A percentile compares a stretch with the other conserved stretches of the same genome.
phyloP scores from a whole-genome alignment of 1,140 invertebrate species.

The Calycopis cecrops region DNA sequence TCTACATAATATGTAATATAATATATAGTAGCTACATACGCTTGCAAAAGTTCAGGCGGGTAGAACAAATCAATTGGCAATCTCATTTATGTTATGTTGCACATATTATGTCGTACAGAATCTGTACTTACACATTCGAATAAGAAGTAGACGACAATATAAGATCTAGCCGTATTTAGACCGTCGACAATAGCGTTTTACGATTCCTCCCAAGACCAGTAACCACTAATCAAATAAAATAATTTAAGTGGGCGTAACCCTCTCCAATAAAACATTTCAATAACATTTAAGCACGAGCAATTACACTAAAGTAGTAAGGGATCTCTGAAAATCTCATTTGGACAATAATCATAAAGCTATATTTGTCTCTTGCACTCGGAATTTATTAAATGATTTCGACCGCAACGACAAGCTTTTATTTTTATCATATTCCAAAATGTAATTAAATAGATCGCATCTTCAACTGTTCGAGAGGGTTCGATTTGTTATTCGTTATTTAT shows the following conservation, averaged over 20 bases:
- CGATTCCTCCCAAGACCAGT: constrained; percentile 16
- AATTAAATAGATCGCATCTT: constrained; percentile 5
- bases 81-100: no score
- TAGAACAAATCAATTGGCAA: no score
- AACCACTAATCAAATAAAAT: constrained; percentile 16
- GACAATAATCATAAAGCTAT: constrained; percentile 56
- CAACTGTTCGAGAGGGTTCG: neutral
- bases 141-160: no score
- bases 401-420: constrained; percentile 13
- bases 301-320: constrained; percentile 36
- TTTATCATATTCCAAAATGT: neutral
- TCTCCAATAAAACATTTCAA: constrained; percentile 47
- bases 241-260: constrained; percentile 26
- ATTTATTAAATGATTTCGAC: constrained; percentile 42
- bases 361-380: constrained; percentile 48
- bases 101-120: no score
- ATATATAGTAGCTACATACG: no score
- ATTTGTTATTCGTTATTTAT: constrained; percentile 3
- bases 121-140: no score
- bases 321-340: constrained; percentile 40
- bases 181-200: constrained; percentile 19
- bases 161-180: neutral
- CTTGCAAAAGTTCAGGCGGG: no score
- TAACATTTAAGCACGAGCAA: constrained; percentile 46
- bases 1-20: no score